phyloP scores from a whole-genome alignment of 30 jellyfish, hydroid and myxozoan species.

The Cassiopea andromeda region DNA sequence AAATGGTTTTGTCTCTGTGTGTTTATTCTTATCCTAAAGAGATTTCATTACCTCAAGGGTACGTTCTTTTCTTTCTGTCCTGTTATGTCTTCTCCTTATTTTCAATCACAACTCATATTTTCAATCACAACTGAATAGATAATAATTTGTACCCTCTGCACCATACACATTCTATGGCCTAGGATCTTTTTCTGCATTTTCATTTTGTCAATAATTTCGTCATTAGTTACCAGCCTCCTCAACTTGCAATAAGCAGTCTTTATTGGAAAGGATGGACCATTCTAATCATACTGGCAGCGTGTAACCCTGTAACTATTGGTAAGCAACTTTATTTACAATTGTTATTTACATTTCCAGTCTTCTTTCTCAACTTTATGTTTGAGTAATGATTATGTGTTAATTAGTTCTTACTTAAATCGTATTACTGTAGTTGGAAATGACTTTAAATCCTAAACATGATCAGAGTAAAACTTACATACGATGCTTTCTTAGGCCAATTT shows the following conservation, averaged over 20 bases:
- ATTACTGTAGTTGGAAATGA: no score
- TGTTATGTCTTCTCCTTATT: no score
- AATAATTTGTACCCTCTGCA: no score
- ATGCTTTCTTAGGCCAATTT: no score
- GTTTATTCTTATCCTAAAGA: slow-evolving; percentile 86
- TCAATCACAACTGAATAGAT: no score
- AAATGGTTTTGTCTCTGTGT: slow-evolving; percentile 75
- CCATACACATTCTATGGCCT: no score
- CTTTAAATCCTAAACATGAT: no score
- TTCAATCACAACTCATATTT: no score
- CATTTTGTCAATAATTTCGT: background rate
- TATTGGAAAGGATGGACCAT: slow-evolving; percentile 89
- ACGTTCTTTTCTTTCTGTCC: background rate
- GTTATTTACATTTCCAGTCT: background rate
- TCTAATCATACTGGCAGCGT: slow-evolving; percentile 74
- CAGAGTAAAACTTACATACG: no score
- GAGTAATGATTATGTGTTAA: no score
- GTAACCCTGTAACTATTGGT: slow-evolving; percentile 87
- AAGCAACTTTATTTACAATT: background rate
- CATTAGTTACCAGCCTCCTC: slow-evolving; percentile 82
- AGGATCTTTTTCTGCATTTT: background rate
- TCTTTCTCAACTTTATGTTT: background rate
- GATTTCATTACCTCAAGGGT: slow-evolving; percentile 84
- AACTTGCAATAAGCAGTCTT: slow-evolving; percentile 75
- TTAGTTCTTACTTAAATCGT: no score